Conservation (phyloP, 2,113 vertebrate genomes). For the Pelusios castaneus region DNA sequence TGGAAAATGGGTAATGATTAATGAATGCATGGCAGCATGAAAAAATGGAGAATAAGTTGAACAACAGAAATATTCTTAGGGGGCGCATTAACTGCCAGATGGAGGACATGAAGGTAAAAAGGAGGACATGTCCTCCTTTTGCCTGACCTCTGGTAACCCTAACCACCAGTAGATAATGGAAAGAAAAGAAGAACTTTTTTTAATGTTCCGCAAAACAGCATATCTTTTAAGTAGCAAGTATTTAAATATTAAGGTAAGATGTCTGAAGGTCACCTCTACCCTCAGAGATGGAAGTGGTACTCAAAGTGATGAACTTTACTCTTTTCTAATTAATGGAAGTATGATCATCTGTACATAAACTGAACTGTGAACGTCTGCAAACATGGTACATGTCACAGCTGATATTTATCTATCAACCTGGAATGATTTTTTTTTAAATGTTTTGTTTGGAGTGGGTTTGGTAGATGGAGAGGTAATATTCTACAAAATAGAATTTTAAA, state of each 20-base stretch:
- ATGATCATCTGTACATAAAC: neutral
- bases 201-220: neutral
- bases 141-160: too few species aligned
- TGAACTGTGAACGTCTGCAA: neutral
- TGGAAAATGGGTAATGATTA: too few species aligned
- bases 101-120: too few species aligned
- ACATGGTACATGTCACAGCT: fast-evolving
- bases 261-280: neutral
- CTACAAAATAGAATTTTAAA: neutral
- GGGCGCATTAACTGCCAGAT: too few species aligned
- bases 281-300: neutral
- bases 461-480: neutral
- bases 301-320: neutral
- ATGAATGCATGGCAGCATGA: too few species aligned
- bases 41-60: too few species aligned
- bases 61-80: too few species aligned
- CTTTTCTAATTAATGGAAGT: neutral
- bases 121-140: too few species aligned
- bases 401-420: neutral
- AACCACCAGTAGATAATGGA: neutral
- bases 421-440: neutral
- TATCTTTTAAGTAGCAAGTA: neutral
- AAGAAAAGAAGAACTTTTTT: neutral
- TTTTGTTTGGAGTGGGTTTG: neutral
- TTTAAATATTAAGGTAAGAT: neutral